These are phyloP conservation scores for Chaenogobius annularis DNA, from an alignment of 2,113 vertebrate species.

Conservation along the genomic window DNA sequence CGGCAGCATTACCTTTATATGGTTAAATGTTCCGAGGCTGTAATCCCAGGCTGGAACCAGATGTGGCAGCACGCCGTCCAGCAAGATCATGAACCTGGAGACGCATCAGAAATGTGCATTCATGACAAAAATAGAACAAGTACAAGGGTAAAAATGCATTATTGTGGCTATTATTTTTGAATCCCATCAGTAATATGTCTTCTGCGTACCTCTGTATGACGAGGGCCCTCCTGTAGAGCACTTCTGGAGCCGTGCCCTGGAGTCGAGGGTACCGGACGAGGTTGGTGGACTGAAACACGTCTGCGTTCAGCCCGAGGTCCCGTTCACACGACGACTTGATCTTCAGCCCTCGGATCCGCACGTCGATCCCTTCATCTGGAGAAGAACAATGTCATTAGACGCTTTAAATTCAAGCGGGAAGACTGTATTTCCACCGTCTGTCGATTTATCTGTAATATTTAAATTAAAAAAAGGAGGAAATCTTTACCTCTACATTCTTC, in stretches of 20 bases:
- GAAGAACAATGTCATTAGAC: neutral
- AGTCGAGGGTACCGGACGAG: conserved; percentile 96
- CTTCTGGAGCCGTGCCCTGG: conserved; percentile 88
- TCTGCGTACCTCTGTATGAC: conserved; percentile 87
- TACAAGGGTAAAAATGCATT: no score
- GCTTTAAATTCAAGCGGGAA: no score
- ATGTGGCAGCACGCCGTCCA: conserved; percentile 90
- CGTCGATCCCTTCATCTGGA: conserved; percentile 94
- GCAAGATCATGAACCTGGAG: conserved; percentile 88
- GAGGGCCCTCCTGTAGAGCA: conserved; percentile 88
- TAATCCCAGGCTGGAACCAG: conserved; percentile 96
- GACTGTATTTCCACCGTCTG: neutral
- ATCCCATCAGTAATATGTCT: no score
- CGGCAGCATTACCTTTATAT: conserved; percentile 90
- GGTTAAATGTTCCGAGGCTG: conserved; percentile 91
- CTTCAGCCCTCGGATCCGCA: conserved; percentile 93
- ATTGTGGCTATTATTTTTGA: no score
- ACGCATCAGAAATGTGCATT: no score
- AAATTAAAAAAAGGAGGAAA: neutral
- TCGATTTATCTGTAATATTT: neutral
- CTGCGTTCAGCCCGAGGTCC: conserved; percentile 90
- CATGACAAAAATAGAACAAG: neutral
- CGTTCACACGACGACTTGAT: conserved; percentile 94
- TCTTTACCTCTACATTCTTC: conserved; percentile 91
- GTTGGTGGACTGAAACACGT: conserved; percentile 91